Percentiles rank a stretch among this genome's conserved stretches.
Evolutionary conservation across 2,797 vertebrate species (phyloP).

Genomic region (Chelon auratus): DNA sequence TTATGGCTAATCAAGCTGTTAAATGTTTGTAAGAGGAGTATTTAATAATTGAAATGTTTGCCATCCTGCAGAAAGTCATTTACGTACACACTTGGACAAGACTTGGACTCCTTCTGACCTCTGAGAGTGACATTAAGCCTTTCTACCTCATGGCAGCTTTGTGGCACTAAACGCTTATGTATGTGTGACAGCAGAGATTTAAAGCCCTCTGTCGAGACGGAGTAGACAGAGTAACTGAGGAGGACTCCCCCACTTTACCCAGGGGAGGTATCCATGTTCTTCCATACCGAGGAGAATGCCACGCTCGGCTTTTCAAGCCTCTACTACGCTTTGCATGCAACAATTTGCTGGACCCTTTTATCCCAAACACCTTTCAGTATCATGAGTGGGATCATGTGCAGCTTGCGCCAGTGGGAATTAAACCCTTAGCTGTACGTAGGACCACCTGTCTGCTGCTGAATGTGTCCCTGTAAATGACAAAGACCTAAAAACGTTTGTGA

Average conservation of each 20-base stretch:
- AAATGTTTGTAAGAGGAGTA: background rate
- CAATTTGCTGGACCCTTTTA: constrained; percentile 57
- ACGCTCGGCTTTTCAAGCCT: constrained; percentile 49
- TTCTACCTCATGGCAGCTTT: constrained; percentile 11
- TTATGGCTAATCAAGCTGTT: no score
- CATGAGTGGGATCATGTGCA: constrained; percentile 61
- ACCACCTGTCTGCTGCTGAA: constrained; percentile 49
- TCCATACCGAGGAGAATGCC: constrained; percentile 44
- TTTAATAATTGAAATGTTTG: background rate
- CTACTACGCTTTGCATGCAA: constrained; percentile 59
- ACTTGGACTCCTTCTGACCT: background rate
- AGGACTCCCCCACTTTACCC: constrained; percentile 35
- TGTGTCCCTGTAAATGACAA: constrained; percentile 9
- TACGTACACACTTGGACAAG: background rate
- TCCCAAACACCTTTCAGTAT: constrained; percentile 57
- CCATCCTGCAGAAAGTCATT: background rate
- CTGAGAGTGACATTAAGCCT: background rate
- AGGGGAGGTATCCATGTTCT: constrained; percentile 62
- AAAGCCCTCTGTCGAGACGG: constrained; percentile 9
- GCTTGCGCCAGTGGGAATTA: constrained; percentile 47
- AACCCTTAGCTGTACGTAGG: constrained; percentile 10
- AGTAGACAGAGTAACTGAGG: constrained; percentile 31
- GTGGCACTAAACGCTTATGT: constrained; percentile 18
- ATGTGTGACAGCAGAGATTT: constrained; percentile 17
- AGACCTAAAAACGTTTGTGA: background rate